Conservation (phyloP, 2,797 vertebrate genomes). For the Lophius americanus region DNA sequence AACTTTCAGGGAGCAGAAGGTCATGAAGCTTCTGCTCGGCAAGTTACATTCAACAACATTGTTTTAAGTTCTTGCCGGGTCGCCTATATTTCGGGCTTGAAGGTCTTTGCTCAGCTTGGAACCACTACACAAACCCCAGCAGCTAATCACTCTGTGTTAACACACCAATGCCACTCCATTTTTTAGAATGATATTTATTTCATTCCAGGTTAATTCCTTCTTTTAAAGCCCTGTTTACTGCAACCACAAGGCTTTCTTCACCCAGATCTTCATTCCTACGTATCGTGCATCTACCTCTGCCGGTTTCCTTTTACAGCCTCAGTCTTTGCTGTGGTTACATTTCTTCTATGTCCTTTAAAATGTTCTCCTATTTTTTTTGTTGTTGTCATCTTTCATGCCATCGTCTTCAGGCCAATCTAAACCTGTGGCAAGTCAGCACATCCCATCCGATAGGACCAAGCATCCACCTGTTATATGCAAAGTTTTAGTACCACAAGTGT, state of each 20-base stretch:
- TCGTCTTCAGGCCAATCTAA: slow-evolving; percentile 21
- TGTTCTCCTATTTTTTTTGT: slow-evolving; percentile 28
- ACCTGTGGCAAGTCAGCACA: slow-evolving; percentile 27
- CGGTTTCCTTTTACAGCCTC: slow-evolving; percentile 39
- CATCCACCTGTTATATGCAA: slow-evolving; percentile 28
- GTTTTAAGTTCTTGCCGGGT: neutral
- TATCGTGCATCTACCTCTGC: slow-evolving; percentile 71
- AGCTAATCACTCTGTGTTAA: slow-evolving; percentile 16
- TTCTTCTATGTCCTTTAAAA: slow-evolving; percentile 34
- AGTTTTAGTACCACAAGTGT: slow-evolving; percentile 31
- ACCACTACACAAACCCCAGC: slow-evolving; percentile 36
- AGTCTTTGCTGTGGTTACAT: slow-evolving; percentile 27
- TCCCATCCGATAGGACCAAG: slow-evolving; percentile 52
- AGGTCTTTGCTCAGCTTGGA: neutral
- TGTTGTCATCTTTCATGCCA: slow-evolving; percentile 36
- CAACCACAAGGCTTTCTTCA: slow-evolving; percentile 20
- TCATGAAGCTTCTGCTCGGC: neutral
- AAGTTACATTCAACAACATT: neutral
- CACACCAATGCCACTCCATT: slow-evolving; percentile 38
- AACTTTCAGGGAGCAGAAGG: too few species aligned
- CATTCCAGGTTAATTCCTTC: slow-evolving; percentile 3
- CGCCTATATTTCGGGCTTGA: neutral
- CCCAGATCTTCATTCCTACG: slow-evolving; percentile 55
- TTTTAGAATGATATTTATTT: neutral
- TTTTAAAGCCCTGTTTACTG: slow-evolving; percentile 23